phyloP scores from a whole-genome alignment of 1,140 invertebrate genomes.

The Cyphomyrmex costatus region DNA sequence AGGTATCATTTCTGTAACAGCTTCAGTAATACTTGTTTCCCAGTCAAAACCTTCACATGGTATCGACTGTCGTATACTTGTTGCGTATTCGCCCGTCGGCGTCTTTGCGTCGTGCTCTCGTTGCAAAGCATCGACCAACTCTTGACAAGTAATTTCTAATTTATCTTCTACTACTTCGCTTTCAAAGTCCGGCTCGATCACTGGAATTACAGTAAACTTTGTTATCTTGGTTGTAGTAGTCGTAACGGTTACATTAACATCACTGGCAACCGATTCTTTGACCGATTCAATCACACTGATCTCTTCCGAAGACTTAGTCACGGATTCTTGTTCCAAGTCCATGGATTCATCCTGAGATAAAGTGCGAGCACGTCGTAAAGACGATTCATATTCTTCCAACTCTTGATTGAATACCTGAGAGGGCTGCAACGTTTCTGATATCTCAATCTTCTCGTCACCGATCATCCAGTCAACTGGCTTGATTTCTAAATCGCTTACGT shows the following conservation, averaged over 20 bases:
- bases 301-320: constrained; percentile 74
- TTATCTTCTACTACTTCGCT: constrained; percentile 83
- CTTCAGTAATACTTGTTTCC: constrained; percentile 41
- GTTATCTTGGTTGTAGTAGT: constrained; percentile 52
- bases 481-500: constrained; percentile 81
- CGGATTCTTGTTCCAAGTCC: constrained; percentile 69
- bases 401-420: constrained; percentile 84
- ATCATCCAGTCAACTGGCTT: constrained; percentile 85
- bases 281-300: constrained; percentile 74
- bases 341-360: constrained; percentile 69
- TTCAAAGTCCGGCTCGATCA: constrained; percentile 81
- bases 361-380: constrained; percentile 57
- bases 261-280: constrained; percentile 48
- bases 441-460: constrained; percentile 85
- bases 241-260: neutral
- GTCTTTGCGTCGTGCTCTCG: constrained; percentile 83
- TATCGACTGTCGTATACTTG: neutral
- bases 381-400: constrained; percentile 83
- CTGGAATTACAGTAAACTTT: constrained; percentile 80
- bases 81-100: constrained; percentile 76
- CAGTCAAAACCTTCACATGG: neutral
- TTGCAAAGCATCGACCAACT: constrained; percentile 83
- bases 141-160: constrained; percentile 84
- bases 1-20: constrained; percentile 28
- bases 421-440: constrained; percentile 82